phyloP scores from a whole-genome alignment of 2,113 vertebrate genomes.

The Bubo blakistoni region DNA sequence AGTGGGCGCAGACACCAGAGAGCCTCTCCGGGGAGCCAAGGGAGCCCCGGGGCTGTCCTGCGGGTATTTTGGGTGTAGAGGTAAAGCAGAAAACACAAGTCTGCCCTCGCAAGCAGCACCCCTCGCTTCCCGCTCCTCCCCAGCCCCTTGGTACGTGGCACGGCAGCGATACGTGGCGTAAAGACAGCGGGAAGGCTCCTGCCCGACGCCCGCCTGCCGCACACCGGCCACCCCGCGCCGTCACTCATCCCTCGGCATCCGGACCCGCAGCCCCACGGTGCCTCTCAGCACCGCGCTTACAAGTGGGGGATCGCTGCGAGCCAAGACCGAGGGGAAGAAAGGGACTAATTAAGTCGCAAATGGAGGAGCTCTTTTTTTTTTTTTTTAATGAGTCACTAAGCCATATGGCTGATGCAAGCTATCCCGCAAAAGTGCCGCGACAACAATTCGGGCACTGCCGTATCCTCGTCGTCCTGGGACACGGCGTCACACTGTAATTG shows the following conservation, averaged over 20 bases:
- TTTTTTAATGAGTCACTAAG: not conserved
- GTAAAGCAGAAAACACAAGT: not conserved
- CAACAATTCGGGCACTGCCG: not conserved
- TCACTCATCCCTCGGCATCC: not conserved
- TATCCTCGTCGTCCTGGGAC: not conserved
- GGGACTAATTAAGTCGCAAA: not conserved
- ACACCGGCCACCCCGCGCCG: accelerated
- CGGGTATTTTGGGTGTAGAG: not conserved
- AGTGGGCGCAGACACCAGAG: not conserved
- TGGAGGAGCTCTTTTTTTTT: not conserved
- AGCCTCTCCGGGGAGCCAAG: not conserved
- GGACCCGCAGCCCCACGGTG: not conserved
- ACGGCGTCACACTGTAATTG: not conserved
- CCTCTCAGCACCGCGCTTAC: not conserved
- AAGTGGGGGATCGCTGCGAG: accelerated
- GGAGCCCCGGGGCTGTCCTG: not conserved
- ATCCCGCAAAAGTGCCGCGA: not conserved
- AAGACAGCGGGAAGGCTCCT: not conserved
- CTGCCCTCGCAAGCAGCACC: not conserved
- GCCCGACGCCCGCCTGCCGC: not conserved
- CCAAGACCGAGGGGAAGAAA: not conserved
- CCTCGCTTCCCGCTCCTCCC: accelerated
- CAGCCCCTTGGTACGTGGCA: not conserved
- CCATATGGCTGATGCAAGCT: not conserved
- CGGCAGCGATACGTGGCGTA: accelerated